phyloP scores from a whole-genome alignment of 2,888 invertebrate species.

The Strigamia maritima region DNA sequence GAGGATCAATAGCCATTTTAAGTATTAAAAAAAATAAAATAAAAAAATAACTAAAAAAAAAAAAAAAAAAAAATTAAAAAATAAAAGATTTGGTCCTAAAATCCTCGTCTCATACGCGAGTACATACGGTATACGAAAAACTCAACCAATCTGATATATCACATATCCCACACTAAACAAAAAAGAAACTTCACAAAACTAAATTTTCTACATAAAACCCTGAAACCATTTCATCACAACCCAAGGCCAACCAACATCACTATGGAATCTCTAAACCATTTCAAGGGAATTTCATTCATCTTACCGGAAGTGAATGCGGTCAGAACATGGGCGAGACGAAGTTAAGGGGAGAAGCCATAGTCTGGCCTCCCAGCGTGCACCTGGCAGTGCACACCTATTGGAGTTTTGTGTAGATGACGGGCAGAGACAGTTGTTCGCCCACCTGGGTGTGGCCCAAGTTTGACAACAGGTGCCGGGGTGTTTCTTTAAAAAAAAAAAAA shows the following conservation, averaged over 20 bases:
- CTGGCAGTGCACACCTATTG: constrained; percentile 16
- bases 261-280: not conserved
- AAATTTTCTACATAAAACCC: too few relatives aligned
- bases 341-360: not conserved
- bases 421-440: constrained; percentile 21
- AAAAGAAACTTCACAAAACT: too few relatives aligned
- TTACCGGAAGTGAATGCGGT: constrained; percentile 21
- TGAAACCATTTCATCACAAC: not conserved
- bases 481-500: not conserved
- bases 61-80: too few relatives aligned
- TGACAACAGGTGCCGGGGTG: constrained; percentile 28
- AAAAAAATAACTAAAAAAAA: too few relatives aligned
- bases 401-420: constrained; percentile 6
- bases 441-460: constrained; percentile 10
- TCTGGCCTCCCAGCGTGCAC: not conserved
- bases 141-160: too few relatives aligned
- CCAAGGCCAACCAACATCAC: not conserved
- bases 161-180: too few relatives aligned
- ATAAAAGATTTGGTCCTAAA: too few relatives aligned
- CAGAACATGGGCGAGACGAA: constrained; percentile 4
- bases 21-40: too few relatives aligned
- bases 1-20: too few relatives aligned
- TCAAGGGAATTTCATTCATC: constrained; percentile 21
- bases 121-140: too few relatives aligned
- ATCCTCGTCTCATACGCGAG: too few relatives aligned